Percentiles rank a stretch among this genome's conserved stretches.
phyloP scores from a whole-genome alignment of 2,797 vertebrate species.

The Coccyzus lansbergi region DNA sequence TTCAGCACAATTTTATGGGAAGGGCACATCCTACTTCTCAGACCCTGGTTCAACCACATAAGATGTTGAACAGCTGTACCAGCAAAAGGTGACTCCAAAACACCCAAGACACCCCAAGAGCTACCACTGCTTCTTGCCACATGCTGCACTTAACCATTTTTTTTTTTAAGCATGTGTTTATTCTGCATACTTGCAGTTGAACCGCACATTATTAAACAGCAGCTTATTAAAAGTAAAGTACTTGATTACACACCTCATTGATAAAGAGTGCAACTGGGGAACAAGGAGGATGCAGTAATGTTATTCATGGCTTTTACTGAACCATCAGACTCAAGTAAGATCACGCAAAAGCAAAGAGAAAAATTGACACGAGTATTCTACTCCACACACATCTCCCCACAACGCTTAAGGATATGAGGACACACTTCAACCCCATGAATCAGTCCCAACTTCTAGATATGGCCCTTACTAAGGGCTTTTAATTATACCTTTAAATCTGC shows the following conservation, averaged over 20 bases:
- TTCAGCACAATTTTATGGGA: neutral
- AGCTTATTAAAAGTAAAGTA: neutral
- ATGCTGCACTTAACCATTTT: neutral
- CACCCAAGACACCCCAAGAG: neutral
- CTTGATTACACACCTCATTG: conserved; percentile 21
- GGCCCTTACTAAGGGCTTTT: neutral
- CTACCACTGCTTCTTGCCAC: neutral
- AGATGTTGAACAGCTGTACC: neutral
- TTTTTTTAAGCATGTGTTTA: neutral
- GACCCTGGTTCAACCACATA: neutral
- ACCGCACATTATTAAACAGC: neutral
- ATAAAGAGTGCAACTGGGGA: neutral
- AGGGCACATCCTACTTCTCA: neutral
- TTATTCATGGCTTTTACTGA: conserved; percentile 30
- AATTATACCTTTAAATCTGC: neutral
- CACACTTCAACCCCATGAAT: neutral
- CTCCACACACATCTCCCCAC: neutral
- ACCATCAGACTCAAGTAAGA: neutral
- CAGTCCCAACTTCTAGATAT: neutral
- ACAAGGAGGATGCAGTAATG: neutral
- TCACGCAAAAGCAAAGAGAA: neutral
- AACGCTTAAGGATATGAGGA: neutral
- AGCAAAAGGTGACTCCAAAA: neutral
- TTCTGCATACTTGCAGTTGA: neutral
- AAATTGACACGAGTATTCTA: neutral